Evolutionary conservation across 2,888 invertebrate species (phyloP).

Genomic region (Drymonia ruficornis): DNA sequence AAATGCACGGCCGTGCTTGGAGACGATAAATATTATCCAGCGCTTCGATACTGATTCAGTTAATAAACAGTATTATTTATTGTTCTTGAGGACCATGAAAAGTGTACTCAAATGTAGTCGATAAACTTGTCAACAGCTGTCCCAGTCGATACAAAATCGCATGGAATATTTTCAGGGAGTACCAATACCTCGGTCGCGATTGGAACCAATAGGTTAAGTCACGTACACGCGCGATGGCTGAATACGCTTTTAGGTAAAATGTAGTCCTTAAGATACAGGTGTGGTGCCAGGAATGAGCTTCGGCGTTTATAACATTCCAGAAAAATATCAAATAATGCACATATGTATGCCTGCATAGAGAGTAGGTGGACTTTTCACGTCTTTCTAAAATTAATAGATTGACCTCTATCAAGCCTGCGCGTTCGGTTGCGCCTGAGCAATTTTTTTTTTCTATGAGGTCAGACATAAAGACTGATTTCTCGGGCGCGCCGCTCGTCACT

Average conservation of each 20-base stretch:
- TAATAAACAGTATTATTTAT: constrained; percentile 26
- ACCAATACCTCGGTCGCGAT: constrained; percentile 21
- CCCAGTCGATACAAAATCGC: constrained; percentile 16
- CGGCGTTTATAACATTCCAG: neutral
- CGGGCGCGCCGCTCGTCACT: no score
- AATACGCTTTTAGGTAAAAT: constrained; percentile 19
- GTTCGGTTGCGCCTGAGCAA: no score
- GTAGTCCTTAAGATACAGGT: constrained; percentile 7
- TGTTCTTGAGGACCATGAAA: constrained; percentile 15
- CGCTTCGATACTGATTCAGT: neutral
- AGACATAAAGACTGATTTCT: no score
- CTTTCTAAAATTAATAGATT: no score
- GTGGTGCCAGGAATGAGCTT: neutral
- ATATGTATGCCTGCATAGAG: no score
- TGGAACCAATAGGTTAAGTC: constrained; percentile 24
- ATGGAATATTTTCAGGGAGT: constrained; percentile 17
- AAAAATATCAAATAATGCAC: neutral
- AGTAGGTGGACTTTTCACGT: no score
- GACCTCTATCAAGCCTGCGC: no score
- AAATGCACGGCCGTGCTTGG: neutral
- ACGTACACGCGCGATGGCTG: constrained; percentile 21
- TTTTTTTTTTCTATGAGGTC: no score
- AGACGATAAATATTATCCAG: neutral
- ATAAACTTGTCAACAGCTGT: constrained; percentile 20
- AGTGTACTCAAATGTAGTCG: constrained; percentile 20